Evolutionary conservation across 2,888 invertebrate species (phyloP), one percentile per base, ranked within the genome.

Genomic region (Cantharis nigra): DNA sequence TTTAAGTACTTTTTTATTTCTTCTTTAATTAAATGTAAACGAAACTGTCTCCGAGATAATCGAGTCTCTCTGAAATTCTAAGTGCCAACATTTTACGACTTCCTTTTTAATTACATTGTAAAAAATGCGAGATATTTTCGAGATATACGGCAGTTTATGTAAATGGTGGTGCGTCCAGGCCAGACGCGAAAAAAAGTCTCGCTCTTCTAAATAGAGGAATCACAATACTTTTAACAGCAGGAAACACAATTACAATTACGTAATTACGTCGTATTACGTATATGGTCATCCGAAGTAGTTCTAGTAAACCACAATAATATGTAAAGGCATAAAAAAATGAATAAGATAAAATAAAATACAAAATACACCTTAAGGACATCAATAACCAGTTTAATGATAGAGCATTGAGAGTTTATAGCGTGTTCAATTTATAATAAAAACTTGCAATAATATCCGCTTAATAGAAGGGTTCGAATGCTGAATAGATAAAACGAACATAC

Each of bases 391-490:
- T 77, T 77, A 78, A 78, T 76, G 70, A 77, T 78, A 78, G 78
- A 74, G 77, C 69, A 79, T 75, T 76, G 63, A 76, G 79, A 81
- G 80, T 81, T 74, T 76, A 76, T 78, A 76, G 78, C 77, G 80
- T 70, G 77, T 79, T 74, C 77, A 65, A 71, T 74, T 78, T 72
- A 74, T 76, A 70, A 80, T 72, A 84, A 84, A 84, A 84, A 84
- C 80, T 76, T 77, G 79, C 72, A 78, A 81, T 80, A 80, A 82
- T 80, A 82, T 72, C 71, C 72, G 74, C 71, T 78, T 77, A 80
- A 80, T 78, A 78, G 70, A 80, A 76, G 78, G 78, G 78, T 76
- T 63, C 79, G 82, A 81, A 79, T 80, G 75, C 65, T 80, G 81
- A 82, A 84, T 82, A 82, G 75, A 64, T 69, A 65, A 33, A 67